Conservation (phyloP, 2,888 invertebrate genomes). For the Eupithecia exiguata region DNA sequence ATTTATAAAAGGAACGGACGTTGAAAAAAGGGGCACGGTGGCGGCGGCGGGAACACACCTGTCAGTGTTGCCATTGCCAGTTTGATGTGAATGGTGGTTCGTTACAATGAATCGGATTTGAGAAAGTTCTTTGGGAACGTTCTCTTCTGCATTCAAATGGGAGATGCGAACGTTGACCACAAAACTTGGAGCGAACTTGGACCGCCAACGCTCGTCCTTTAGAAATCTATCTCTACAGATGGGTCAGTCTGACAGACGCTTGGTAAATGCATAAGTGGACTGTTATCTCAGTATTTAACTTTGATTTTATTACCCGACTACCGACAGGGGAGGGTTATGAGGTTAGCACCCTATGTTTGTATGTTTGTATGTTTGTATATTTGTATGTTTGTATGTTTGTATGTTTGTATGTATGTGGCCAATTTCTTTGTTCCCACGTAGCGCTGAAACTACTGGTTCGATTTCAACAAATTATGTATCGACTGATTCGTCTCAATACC, state of each 20-base stretch:
- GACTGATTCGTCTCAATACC: too few species aligned
- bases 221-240: slow-evolving; percentile 1
- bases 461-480: too few species aligned
- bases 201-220: background rate
- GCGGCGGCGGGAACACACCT: slow-evolving; percentile 81
- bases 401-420: too few species aligned
- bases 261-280: background rate
- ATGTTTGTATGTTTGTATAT: too few species aligned
- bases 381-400: too few species aligned
- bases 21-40: slow-evolving; percentile 80
- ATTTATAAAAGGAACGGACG: slow-evolving; percentile 75
- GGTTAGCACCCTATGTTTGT: too few species aligned
- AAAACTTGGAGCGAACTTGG: slow-evolving; percentile 6
- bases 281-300: background rate
- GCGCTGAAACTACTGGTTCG: too few species aligned
- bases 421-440: too few species aligned
- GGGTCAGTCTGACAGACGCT: background rate
- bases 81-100: slow-evolving; percentile 78
- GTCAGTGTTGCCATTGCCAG: slow-evolving; percentile 83
- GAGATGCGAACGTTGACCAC: slow-evolving; percentile 28
- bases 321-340: too few species aligned
- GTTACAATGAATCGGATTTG: slow-evolving; percentile 70
- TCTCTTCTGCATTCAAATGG: slow-evolving; percentile 28
- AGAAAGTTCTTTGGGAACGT: slow-evolving; percentile 41
- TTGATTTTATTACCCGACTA: too few species aligned